Evolutionary conservation across 2,797 vertebrate genomes (phyloP).

Genomic region (Spizella passerina): DNA sequence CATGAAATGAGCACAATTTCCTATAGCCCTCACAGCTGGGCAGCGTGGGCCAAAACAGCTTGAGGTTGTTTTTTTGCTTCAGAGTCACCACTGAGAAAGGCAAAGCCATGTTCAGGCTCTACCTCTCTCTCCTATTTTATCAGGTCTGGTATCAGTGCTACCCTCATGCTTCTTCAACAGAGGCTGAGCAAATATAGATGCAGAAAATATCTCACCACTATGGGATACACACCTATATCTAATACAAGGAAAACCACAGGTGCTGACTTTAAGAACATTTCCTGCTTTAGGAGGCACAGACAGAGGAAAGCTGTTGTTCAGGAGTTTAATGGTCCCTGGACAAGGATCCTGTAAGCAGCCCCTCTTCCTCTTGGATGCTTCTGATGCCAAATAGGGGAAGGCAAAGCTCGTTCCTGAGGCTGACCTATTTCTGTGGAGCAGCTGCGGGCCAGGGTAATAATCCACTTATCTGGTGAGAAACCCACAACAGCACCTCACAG

Average conservation of each 20-base stretch:
- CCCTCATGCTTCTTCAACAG: fast-evolving
- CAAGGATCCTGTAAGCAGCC: not conserved
- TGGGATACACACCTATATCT: not conserved
- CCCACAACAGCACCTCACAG: constrained; percentile 8
- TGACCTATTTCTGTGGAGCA: constrained; percentile 56
- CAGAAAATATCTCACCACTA: not conserved
- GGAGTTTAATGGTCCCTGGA: not conserved
- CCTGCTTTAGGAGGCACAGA: not conserved
- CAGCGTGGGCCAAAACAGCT: fast-evolving
- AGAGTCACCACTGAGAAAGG: not conserved
- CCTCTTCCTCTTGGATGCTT: constrained; percentile 29
- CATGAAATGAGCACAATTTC: fast-evolving
- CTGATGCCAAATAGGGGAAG: not conserved
- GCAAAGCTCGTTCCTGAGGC: not conserved
- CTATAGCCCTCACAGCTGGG: not conserved
- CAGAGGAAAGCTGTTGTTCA: not conserved
- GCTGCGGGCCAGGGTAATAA: constrained; percentile 39
- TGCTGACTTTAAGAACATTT: not conserved
- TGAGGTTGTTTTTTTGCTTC: not conserved
- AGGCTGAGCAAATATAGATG: not conserved
- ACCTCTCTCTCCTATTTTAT: not conserved
- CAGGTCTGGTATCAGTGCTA: not conserved
- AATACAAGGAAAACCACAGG: not conserved
- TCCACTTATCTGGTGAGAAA: constrained; percentile 34
- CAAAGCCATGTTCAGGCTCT: not conserved